phyloP scores from a whole-genome alignment of 1,140 invertebrate species.

The Anoplolepis gracilipes region DNA sequence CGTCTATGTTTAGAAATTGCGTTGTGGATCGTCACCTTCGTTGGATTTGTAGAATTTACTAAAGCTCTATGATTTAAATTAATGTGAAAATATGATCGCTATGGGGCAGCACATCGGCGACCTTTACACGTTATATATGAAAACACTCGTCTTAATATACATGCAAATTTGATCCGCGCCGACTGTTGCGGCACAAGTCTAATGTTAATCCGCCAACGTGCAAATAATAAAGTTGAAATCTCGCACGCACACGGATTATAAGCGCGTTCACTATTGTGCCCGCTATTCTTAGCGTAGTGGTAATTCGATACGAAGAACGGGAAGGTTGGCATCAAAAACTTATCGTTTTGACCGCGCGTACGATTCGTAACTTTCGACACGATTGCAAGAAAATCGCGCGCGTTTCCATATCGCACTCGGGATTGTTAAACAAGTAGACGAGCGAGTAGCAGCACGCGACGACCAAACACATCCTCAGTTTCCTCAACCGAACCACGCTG shows the following conservation, averaged over 20 bases:
- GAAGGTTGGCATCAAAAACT: slow-evolving; percentile 53
- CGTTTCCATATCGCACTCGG: background rate
- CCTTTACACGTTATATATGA: background rate
- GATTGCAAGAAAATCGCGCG: slow-evolving; percentile 40
- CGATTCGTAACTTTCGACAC: slow-evolving; percentile 53
- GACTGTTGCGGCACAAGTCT: no score
- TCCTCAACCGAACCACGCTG: slow-evolving; percentile 44
- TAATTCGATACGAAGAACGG: slow-evolving; percentile 56
- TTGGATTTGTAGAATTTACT: slow-evolving; percentile 27
- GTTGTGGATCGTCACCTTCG: background rate
- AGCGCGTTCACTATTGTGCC: slow-evolving; percentile 45
- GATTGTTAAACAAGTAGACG: background rate
- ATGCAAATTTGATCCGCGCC: slow-evolving; percentile 12
- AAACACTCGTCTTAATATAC: slow-evolving; percentile 45
- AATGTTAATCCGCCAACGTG: slow-evolving; percentile 35
- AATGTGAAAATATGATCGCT: slow-evolving; percentile 14
- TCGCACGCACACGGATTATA: background rate
- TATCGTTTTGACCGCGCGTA: slow-evolving; percentile 25
- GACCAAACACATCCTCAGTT: slow-evolving; percentile 67
- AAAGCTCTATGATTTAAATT: background rate
- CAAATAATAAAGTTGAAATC: slow-evolving; percentile 59
- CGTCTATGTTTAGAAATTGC: background rate
- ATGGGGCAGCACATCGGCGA: background rate
- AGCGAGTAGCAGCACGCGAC: slow-evolving; percentile 28
- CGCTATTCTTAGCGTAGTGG: slow-evolving; percentile 44